Evolutionary conservation across 2,113 vertebrate species (phyloP).

Genomic region (Myotis lucifugus): DNA sequence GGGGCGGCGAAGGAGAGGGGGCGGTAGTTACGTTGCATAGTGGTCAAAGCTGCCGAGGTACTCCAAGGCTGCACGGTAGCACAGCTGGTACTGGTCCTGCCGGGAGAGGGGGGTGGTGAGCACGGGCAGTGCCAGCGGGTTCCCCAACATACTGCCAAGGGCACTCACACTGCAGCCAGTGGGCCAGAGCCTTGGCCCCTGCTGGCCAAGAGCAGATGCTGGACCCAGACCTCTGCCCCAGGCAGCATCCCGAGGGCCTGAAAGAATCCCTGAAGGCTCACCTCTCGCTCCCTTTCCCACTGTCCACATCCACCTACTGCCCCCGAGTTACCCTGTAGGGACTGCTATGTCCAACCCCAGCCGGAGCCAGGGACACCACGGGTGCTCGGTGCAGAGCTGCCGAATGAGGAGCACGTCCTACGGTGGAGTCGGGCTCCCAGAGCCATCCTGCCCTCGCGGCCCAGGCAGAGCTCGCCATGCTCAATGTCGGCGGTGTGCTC

Average conservation of each 20-base stretch:
- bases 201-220: neutral
- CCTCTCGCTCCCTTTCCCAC: neutral
- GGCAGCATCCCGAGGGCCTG: neutral
- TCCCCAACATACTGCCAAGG: neutral
- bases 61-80: conserved; percentile 97
- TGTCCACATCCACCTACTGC: neutral
- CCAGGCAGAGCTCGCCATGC: neutral
- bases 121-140: fast-evolving
- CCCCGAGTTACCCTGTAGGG: neutral
- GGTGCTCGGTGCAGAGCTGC: neutral
- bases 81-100: conserved; percentile 99
- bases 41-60: conserved; percentile 99
- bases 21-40: conserved; percentile 97
- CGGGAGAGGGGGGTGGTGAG: conserved; percentile 31
- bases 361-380: too few relatives aligned
- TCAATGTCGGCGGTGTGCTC: fast-evolving
- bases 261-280: neutral
- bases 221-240: neutral
- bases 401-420: fast-evolving
- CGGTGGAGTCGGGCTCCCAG: too few relatives aligned
- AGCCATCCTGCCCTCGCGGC: neutral
- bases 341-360: neutral
- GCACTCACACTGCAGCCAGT: fast-evolving
- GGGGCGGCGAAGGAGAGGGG: conserved; percentile 84
- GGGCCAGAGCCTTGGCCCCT: neutral